Evolutionary conservation across 2,113 vertebrate genomes (phyloP), one percentile per base, ranked within the genome.

Genomic region (Turnix velox): DNA sequence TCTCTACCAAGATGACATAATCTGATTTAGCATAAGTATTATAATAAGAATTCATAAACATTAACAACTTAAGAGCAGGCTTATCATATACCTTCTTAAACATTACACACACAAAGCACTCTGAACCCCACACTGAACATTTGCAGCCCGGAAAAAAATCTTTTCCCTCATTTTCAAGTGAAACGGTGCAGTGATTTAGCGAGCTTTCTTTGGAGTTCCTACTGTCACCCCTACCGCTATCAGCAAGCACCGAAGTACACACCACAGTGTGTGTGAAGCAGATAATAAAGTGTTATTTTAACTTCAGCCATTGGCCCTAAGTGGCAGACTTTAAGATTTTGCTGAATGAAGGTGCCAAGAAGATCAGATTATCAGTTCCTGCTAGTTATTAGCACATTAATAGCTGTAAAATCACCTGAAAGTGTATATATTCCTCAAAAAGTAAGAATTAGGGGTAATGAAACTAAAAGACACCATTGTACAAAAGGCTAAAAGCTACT

Each of bases 401-500:
- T 14, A 69, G 43, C 1, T 61, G 42, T 12, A 58, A 83, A 68
- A 37, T 9, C 23, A 71, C 23, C 18, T 57, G 45, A 49, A 87
- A 75, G 35, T 3, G 39, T 3, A 42, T 0, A 8, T 18, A 62
- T 19, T 42, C 40, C 19, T 51, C 52, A 42, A 33, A 20, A 59
- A 80, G 43, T 8, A 54, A 54, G 35, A 0, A 15, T 40, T 45
- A 40, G 1, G 2, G 15, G 10, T 51, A 58, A 75, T 5, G 27
- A 72, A 39, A 75, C 31, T 12, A 42, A 65, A 75, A 75, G 22
- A n/a, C 6, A 39, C 7, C 1, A 4, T 63, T 86, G 73, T 88
- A 58, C 27, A 76, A 92, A 82, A 86, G 15, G 31, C 54, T 49
- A 46, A 92, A 80, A 52, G 23, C 58, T 55, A 45, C 71, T 14